Base-by-base conservation (phyloP, 2,113 vertebrate species). In the Tyto alba region DNA sequence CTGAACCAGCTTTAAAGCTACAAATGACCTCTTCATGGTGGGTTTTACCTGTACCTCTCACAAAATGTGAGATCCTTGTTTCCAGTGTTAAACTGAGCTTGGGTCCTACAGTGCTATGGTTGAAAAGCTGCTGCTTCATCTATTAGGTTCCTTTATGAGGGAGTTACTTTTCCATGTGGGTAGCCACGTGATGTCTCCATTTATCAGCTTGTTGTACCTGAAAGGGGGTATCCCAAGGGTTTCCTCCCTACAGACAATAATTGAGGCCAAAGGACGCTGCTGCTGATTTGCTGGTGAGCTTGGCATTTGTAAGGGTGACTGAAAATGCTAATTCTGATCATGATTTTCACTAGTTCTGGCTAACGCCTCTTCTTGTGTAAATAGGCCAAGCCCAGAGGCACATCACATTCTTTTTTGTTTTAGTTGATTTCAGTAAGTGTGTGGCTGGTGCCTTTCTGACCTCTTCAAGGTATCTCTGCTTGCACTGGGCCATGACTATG, bases 391-490 rank as follows among this genome's bases (percentile, higher is more conserved):
- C 63, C 59, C 41, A 83, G 72, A 83, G 62, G 56, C 56, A 26
- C 13, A 53, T 68, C 22, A 69, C 41, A 30, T 89, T 73, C 11
- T 60, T 78, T 80, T 68, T 85, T 81, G 26, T 10, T 72, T 62
- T 4, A 55, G 60, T 13, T 68, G 52, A 76, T 83, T 66, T 93
- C 38, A 48, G 50, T 80, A 80, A 25, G 71, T 74, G 22, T 83
- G 47, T 92, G 82, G 22, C 63, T 76, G 62, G 13, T 92, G 90
- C 66, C 73, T 96, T 96, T 91, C 76, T 95, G 89, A 89, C 94
- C 89, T 87, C 23, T 41, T 92, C 32, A 55, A 55, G n/a, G 52
- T 92, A 66, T 89, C 62, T 84, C 26, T 93, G 83, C 55, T 83
- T 85, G n/a, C 56, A 64, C 17, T 89, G 43, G 41, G 19, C 47